Percentiles rank a stretch among this genome's conserved stretches.
phyloP scores from a whole-genome alignment of 2,797 vertebrate genomes.

The Notoglanidium macrostoma region DNA sequence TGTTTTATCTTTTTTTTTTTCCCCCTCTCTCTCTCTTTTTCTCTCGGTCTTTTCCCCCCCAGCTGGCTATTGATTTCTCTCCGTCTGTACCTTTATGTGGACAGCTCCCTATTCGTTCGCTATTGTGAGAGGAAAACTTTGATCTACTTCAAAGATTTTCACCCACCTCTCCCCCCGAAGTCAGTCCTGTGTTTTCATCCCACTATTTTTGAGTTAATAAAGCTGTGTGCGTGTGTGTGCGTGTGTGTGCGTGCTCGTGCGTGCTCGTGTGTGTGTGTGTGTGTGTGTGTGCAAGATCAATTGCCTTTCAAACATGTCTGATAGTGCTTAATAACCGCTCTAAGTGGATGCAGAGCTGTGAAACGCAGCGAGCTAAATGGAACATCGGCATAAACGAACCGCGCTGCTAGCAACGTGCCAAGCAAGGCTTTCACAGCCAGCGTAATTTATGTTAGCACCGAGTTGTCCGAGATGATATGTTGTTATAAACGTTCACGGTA shows the following conservation, averaged over 20 bases:
- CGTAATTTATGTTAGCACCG: slow-evolving; percentile 25
- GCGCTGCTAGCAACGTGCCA: not conserved
- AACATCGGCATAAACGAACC: not conserved
- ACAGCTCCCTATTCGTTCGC: slow-evolving; percentile 36
- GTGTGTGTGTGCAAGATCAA: not conserved
- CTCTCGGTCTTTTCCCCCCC: not conserved
- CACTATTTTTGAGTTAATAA: slow-evolving; percentile 29
- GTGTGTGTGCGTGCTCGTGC: not conserved
- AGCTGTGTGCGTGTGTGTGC: not conserved
- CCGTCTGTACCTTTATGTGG: slow-evolving; percentile 41
- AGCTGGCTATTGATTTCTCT: slow-evolving; percentile 43
- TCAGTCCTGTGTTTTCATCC: slow-evolving; percentile 24
- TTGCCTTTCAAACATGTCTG: slow-evolving; percentile 25
- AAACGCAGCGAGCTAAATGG: not conserved
- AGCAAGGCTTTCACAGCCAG: slow-evolving; percentile 9
- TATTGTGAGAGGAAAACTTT: slow-evolving; percentile 54
- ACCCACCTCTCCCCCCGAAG: slow-evolving; percentile 6
- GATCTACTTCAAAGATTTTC: slow-evolving; percentile 56
- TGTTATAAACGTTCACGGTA: not conserved
- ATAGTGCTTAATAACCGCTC: slow-evolving; percentile 20
- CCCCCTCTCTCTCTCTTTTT: not conserved
- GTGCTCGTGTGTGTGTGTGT: not conserved
- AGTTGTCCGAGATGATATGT: slow-evolving; percentile 29
- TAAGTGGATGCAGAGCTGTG: slow-evolving; percentile 23
- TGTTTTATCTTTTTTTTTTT: slow-evolving; percentile 30